These are phyloP conservation scores for Eueides isabella DNA, from an alignment of 1,140 invertebrate genomes.

Conservation along the genomic window DNA sequence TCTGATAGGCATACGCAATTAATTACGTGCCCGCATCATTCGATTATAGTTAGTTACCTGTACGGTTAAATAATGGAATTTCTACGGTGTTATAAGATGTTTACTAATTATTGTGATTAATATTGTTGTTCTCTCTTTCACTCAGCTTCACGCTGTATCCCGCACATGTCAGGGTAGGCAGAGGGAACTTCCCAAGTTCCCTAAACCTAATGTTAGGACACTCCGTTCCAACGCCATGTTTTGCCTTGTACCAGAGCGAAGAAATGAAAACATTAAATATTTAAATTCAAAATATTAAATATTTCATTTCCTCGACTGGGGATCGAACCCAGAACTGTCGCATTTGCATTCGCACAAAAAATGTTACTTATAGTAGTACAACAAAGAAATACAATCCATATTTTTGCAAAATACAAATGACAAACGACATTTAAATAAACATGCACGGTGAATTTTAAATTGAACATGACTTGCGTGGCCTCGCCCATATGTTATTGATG, in stretches of 20 bases:
- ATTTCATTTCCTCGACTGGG: too few relatives aligned
- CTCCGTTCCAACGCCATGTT: background rate
- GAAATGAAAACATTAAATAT: too few relatives aligned
- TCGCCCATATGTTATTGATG: constrained; percentile 14
- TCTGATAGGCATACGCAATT: constrained; percentile 49
- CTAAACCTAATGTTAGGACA: background rate
- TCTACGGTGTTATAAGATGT: too few relatives aligned
- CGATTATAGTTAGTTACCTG: constrained; percentile 36
- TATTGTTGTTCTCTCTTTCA: background rate
- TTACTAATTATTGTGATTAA: too few relatives aligned
- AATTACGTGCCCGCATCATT: constrained; percentile 55
- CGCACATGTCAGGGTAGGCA: background rate
- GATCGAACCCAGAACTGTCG: too few relatives aligned
- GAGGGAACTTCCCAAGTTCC: too few relatives aligned
- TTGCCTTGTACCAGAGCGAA: too few relatives aligned
- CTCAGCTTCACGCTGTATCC: background rate
- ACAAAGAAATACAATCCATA: constrained; percentile 4
- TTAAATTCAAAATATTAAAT: too few relatives aligned
- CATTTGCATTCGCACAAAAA: too few relatives aligned
- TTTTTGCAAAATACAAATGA: constrained; percentile 3
- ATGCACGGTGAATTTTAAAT: constrained; percentile 17
- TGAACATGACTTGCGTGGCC: constrained; percentile 14
- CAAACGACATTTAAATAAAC: constrained; percentile 15
- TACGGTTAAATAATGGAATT: constrained; percentile 2
- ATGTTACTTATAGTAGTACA: background rate